Percentiles rank a stretch among this genome's conserved stretches.
Evolutionary conservation across 2,888 invertebrate species (phyloP).

Genomic region (Reticulitermes lucifugus): DNA sequence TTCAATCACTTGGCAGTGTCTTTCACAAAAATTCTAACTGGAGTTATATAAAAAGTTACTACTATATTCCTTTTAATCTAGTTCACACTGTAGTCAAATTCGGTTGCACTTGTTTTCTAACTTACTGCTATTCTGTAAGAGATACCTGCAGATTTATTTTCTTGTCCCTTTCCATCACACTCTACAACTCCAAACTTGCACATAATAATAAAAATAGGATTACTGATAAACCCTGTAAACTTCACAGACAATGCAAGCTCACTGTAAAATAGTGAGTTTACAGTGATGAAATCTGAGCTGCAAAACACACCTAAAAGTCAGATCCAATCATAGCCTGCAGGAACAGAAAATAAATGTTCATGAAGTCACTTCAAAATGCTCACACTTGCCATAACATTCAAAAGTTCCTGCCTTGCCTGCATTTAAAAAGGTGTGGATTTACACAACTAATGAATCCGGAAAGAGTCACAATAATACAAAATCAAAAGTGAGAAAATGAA

Average conservation of each 20-base stretch:
- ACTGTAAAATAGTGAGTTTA: not conserved
- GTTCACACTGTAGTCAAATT: conserved; percentile 35
- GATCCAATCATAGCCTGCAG: no score
- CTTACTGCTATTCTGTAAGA: not conserved
- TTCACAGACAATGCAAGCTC: conserved; percentile 23
- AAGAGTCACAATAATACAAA: not conserved
- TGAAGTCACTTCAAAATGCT: not conserved
- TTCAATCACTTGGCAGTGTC: conserved; percentile 38
- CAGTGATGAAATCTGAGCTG: not conserved
- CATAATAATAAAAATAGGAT: not conserved
- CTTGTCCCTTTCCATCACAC: not conserved
- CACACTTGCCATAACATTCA: not conserved
- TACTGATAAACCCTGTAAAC: conserved; percentile 26
- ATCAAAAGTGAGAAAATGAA: not conserved
- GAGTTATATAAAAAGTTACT: conserved; percentile 34
- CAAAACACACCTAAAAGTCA: not conserved
- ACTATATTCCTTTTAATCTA: conserved; percentile 20
- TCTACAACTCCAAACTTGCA: not conserved
- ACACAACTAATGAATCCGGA: not conserved
- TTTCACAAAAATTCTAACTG: conserved; percentile 18
- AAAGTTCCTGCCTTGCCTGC: not conserved
- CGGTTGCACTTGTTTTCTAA: conserved; percentile 11
- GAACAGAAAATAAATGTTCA: no score
- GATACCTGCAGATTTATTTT: not conserved
- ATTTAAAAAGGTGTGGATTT: not conserved